Evolutionary conservation across 2,888 invertebrate genomes (phyloP).

Genomic region (Hypolimnas misippus): DNA sequence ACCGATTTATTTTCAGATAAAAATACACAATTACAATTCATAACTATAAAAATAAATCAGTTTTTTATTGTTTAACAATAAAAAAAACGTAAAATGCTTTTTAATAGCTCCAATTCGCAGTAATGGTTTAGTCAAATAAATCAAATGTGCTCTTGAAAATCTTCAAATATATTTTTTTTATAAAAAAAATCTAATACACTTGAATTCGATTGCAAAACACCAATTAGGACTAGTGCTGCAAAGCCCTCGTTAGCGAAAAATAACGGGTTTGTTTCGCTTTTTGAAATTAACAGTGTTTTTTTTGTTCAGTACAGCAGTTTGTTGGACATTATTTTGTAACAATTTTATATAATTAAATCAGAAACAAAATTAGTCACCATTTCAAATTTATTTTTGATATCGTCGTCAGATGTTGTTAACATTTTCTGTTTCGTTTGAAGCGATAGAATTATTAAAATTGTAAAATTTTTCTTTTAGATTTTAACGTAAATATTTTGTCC

Average conservation of each 20-base stretch:
- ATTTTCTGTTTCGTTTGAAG: slow-evolving; percentile 3
- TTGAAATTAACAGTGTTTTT: slow-evolving; percentile 3
- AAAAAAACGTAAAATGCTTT: background rate
- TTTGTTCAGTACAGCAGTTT: background rate
- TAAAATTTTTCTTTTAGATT: no score
- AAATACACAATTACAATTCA: no score
- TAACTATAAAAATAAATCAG: no score
- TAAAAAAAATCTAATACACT: background rate
- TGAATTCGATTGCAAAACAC: slow-evolving; percentile 2
- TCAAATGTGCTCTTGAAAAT: background rate
- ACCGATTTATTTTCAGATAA: no score
- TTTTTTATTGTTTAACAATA: no score
- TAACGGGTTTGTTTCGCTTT: background rate
- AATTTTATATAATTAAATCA: background rate
- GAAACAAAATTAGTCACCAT: background rate
- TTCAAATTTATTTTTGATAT: background rate
- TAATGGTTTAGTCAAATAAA: background rate
- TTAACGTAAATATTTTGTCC: no score
- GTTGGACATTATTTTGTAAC: background rate
- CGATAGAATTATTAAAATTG: no score
- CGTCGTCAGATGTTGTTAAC: background rate
- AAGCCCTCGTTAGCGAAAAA: slow-evolving; percentile 4
- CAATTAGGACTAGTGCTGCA: background rate
- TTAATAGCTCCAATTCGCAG: background rate
- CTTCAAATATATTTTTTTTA: background rate